Base-by-base conservation (phyloP, 1,140 invertebrate genomes). In the Neelides sp. region DNA sequence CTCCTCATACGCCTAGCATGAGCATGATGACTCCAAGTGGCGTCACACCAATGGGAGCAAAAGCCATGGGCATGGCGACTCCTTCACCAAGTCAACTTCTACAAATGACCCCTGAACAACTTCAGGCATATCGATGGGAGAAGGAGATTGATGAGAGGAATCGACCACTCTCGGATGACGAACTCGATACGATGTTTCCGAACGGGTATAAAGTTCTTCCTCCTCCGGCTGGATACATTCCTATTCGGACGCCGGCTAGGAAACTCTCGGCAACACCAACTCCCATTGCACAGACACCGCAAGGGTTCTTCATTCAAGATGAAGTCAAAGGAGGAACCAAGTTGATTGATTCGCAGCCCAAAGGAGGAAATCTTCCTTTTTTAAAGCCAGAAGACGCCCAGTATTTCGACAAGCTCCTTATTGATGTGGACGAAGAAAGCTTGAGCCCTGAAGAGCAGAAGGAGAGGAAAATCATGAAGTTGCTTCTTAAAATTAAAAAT, bases 351-450 rank as follows among this genome's bases (percentile, higher is more conserved):
- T 90, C 92, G 65, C 95, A 99, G 68, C 95, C 95, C 0, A 95
- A 96, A 68, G 78, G 76, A 39, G 79, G 77, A 28, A 96, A 98
- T 72, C 72, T 99, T 45, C 95, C 96, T 15, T 93, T 98, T 65
- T 85, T 99, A 77, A 99, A 99, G 68, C 95, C 95, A 0, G 96
- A 99, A 71, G 96, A 99, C 74, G 91, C 96, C 22, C 96, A 99
- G 69, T 98, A 99, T 72, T 99, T 99, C 70, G 95, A 99, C 68
- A 98, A 98, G 72, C 71, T 99, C 24, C 70, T 99, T 37, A 73
- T 95, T 28, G 95, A 99, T 67, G 93, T 99, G 7, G 95, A 99
- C 68, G 95, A 99, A 71, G 92, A 97, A 63, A 73, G 81, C 0
- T 72, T 98, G 13, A 87, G 83, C 49, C 91, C 93, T 1, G 95